phyloP scores from a whole-genome alignment of 2,113 vertebrate species.

The Brachyhypopomus occidentalis region DNA sequence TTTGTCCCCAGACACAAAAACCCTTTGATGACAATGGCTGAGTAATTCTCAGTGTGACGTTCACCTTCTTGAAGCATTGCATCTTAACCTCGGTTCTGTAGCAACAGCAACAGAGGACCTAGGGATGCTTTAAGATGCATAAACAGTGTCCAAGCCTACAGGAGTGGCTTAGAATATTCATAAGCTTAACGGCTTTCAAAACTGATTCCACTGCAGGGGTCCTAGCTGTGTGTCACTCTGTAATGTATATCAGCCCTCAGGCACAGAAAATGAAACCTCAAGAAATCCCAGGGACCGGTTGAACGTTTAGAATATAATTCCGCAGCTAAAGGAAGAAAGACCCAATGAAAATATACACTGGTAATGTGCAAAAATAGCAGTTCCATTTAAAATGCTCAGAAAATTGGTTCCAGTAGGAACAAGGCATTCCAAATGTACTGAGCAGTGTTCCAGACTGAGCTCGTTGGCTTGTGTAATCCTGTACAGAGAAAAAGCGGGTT shows the following conservation, averaged over 20 bases:
- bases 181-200: neutral
- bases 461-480: constrained; percentile 50
- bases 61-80: constrained; percentile 1
- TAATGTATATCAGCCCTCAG: neutral
- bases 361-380: constrained; percentile 17
- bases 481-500: constrained; percentile 46
- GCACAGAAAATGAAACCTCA: neutral
- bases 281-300: neutral
- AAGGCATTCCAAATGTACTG: constrained; percentile 14
- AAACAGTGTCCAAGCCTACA: neutral
- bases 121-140: constrained; percentile 2
- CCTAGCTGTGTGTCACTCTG: neutral
- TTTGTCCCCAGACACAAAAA: constrained; percentile 23
- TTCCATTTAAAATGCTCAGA: constrained; percentile 3
- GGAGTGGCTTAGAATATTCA: constrained; percentile 15
- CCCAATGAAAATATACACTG: neutral
- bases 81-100: neutral
- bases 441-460: constrained; percentile 33
- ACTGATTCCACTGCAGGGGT: neutral
- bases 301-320: neutral
- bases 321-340: neutral
- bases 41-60: constrained; percentile 21
- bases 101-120: neutral
- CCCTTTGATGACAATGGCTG: constrained; percentile 30
- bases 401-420: constrained; percentile 29